phyloP scores from a whole-genome alignment of 1,140 invertebrate genomes.

The Apis laboriosa region DNA sequence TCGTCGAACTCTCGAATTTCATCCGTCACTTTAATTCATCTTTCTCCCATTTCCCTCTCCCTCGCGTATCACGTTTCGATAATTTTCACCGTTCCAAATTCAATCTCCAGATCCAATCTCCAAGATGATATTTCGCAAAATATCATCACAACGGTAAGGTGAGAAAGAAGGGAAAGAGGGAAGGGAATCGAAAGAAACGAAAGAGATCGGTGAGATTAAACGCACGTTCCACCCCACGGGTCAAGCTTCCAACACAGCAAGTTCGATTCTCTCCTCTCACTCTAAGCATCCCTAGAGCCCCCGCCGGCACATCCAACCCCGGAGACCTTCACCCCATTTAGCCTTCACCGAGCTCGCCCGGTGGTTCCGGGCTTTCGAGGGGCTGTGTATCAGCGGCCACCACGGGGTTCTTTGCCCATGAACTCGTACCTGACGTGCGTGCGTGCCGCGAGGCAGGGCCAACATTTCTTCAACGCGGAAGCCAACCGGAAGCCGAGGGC shows the following conservation, averaged over 20 bases:
- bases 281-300: slow-evolving; percentile 50
- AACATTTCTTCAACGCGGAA: not conserved
- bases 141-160: too few species aligned
- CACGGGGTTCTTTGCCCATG: slow-evolving; percentile 53
- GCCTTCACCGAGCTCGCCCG: slow-evolving; percentile 78
- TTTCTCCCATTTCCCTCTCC: too few species aligned
- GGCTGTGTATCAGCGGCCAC: slow-evolving; percentile 52
- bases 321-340: slow-evolving; percentile 81
- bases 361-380: slow-evolving; percentile 70
- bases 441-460: slow-evolving; percentile 34
- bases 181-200: not conserved
- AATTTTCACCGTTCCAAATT: too few species aligned
- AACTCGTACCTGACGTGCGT: slow-evolving; percentile 41
- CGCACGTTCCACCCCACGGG: slow-evolving; percentile 45
- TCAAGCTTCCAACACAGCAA: slow-evolving; percentile 51
- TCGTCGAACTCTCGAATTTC: too few species aligned
- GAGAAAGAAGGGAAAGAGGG: not conserved
- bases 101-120: too few species aligned
- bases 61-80: too few species aligned
- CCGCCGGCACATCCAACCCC: slow-evolving; percentile 60
- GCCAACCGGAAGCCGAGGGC: not conserved
- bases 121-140: too few species aligned
- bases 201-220: slow-evolving; percentile 17
- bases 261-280: slow-evolving; percentile 51
- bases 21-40: too few species aligned